Evolutionary conservation across 2,888 invertebrate species (phyloP).

Genomic region (Disparrhopalites patrizii): DNA sequence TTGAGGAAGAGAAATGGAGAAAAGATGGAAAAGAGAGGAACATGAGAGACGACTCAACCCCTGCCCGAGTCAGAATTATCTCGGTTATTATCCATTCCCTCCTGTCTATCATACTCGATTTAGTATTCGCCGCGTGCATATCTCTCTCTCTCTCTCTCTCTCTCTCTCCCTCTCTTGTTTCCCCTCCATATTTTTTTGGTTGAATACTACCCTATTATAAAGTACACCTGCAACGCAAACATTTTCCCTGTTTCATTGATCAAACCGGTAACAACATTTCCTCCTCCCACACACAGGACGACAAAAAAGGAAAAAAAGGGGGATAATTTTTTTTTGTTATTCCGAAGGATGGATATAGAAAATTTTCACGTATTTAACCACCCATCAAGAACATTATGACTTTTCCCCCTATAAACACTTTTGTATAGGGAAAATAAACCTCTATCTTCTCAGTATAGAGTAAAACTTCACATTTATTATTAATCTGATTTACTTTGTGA

Average conservation of each 20-base stretch:
- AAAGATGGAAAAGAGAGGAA: not conserved
- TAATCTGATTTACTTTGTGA: too few relatives aligned
- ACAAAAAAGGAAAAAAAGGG: not conserved
- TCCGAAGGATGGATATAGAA: not conserved
- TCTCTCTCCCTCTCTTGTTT: not conserved
- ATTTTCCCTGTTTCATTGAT: constrained; percentile 13
- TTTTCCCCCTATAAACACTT: not conserved
- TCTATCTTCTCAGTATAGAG: too few relatives aligned
- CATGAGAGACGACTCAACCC: constrained; percentile 5
- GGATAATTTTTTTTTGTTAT: too few relatives aligned
- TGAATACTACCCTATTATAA: not conserved
- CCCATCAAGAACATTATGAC: not conserved
- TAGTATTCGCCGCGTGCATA: not conserved
- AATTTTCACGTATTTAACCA: not conserved
- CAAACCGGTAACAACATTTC: constrained; percentile 15
- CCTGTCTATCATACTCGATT: not conserved
- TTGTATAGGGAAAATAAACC: not conserved
- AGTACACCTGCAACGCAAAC: not conserved
- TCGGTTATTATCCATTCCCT: constrained; percentile 1
- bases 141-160: not conserved
- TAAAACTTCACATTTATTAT: too few relatives aligned
- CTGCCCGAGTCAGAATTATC: not conserved
- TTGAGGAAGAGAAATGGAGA: not conserved
- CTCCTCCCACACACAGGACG: not conserved
- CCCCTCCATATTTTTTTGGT: not conserved